Base-by-base conservation (phyloP, 2,888 invertebrate genomes). In the Apamea anceps region DNA sequence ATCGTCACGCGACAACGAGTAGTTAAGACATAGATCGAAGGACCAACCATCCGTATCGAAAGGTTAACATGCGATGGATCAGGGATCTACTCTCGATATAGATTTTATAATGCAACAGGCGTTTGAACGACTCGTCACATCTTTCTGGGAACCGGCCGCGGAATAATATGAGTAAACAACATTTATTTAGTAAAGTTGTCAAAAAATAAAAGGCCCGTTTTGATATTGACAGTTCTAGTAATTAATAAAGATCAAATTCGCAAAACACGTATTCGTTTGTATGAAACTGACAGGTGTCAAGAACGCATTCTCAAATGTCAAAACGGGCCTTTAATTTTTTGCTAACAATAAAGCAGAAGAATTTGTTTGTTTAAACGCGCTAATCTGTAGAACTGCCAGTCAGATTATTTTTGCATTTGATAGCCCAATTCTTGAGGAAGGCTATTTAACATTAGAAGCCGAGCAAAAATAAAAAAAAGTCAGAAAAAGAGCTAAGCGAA, bases 41-140 rank as follows among this genome's bases (percentile, higher is more conserved):
- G 65, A 48, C 45, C 77, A 67, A 42, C 70, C 77, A 87, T 73
- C 77, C 75, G 73, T 73, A 42, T 48, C 77, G 60, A 87, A 87
- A 85, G 75, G 75, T 75, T 75, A 80, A 66, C 80, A 54, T 72
- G 71, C 67, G 74, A 72, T 77, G 57, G 63, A 79, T 84, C 63
- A 79, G 28, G 66, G 54, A 79, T 72, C 32, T 32, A 73, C 70
- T 77, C 80, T 73, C 66, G n/a, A 77, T 80, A 84, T 75, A 77
- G 66, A 79, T 75, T 76, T 63, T 79, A 72, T 72, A 77, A 72
- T 79, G 74, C 45, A 67, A 57, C 71, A 42, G 21, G 28, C 60
- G 21, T 68, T 71, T 63, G 60, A 48, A 68, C 45, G 42, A 25
- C 45, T 57, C 21, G 21, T 80, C 48, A 67, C 32, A 72, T n/a